These are phyloP conservation scores for Sycobia sp. DNA, from an alignment of 1,140 invertebrate genomes.

Conservation along the genomic window DNA sequence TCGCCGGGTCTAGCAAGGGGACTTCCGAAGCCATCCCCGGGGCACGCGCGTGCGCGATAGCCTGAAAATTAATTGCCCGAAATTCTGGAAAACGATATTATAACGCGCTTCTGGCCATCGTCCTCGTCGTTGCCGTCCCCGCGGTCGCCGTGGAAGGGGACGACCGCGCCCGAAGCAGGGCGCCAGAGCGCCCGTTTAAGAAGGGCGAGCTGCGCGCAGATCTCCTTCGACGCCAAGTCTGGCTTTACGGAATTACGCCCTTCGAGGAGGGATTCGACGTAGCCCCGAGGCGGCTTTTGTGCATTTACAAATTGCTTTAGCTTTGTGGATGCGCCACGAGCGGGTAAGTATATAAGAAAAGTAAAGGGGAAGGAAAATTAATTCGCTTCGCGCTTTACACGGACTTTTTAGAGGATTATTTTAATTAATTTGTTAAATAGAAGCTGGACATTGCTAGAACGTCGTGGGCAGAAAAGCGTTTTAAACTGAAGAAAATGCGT, in stretches of 20 bases:
- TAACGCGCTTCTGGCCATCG: too few relatives aligned
- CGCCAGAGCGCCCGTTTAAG: constrained; percentile 20
- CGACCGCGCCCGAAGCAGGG: constrained; percentile 38
- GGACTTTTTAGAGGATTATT: neutral
- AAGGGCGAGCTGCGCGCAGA: constrained; percentile 8
- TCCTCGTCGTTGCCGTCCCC: neutral
- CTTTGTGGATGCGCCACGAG: neutral
- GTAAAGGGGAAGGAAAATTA: too few relatives aligned
- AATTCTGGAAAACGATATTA: constrained; percentile 22
- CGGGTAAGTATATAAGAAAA: too few relatives aligned
- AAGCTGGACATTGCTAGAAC: too few relatives aligned
- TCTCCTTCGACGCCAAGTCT: too few relatives aligned
- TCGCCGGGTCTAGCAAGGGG: too few relatives aligned
- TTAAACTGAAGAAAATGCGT: too few relatives aligned
- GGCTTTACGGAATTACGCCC: constrained; percentile 37
- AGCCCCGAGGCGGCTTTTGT: constrained; percentile 7
- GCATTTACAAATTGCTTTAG: constrained; percentile 27
- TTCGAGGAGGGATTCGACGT: constrained; percentile 40
- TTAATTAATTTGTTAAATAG: neutral
- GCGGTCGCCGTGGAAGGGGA: constrained; percentile 37
- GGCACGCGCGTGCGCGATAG: neutral
- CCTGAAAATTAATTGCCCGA: constrained; percentile 23
- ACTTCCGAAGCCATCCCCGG: neutral
- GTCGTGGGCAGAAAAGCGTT: too few relatives aligned
- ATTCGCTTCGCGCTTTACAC: too few relatives aligned